Evolutionary conservation across 2,113 vertebrate genomes (phyloP), one percentile per base, ranked within the genome.

Genomic region (Raphicerus campestris): DNA sequence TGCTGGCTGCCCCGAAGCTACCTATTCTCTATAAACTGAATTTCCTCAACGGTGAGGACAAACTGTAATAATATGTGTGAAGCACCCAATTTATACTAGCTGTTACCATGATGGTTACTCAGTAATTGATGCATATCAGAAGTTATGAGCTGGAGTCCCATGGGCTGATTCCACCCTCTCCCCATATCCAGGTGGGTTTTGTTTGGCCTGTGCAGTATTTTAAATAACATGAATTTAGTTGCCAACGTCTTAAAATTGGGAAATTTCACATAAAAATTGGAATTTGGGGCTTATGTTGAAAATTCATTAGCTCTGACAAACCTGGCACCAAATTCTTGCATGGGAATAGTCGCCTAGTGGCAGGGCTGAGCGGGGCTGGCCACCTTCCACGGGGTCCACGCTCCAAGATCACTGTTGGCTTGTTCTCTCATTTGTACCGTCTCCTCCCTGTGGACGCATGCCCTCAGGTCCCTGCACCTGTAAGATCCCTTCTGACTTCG

Each of bases 221-320:
- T 97, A 95, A 92, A 85, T 97, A 97, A 94, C 49, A 47, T 53
- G 17, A 81, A 95, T 30, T 92, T 61, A 56, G 77, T 93, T 96
- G 90, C 87, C 90, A 97, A 93, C 63, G 55, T 95, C 35, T 93
- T 96, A 77, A 95, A 91, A 88, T 73, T 89, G 82, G 92, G 75
- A 94, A 93, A 96, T 81, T 95, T 96, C 80, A 89, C 73, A 94
- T 93, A 94, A 93, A 96, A 92, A 88, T 91, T 0, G 55, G 75
- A 96, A 94, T 93, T 90, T 42, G 14, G n/a, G 82, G 49, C 42
- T 93, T 95, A 87, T 49, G 84, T 87, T 96, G 89, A 96, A 97
- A 94, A 96, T 89, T 82, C 88, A 77, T 94, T 94, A 89, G 87
- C 66, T 93, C 56, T 80, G 73, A 88, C 47, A 96, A 94, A 84